Evolutionary conservation across 2,113 vertebrate species (phyloP), one percentile per base, ranked within the genome.

Genomic region (Aix galericulata): DNA sequence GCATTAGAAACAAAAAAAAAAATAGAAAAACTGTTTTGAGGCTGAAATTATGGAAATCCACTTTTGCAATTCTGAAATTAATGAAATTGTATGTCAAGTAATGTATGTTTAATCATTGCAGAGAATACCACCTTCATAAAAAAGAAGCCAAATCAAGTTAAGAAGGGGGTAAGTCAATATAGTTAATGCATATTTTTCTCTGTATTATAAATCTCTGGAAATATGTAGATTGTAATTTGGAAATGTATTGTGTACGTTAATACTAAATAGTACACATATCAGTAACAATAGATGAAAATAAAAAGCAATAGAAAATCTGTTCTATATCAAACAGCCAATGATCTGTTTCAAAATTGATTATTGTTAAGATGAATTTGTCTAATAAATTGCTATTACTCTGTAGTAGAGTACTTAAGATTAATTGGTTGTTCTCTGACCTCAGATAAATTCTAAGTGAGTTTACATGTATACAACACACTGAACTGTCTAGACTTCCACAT

Each of bases 51-150:
- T 4, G 7, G 53, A 67, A 76, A 55, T 68, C 11, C n/a, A 26
- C 29, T 83, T 93, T 38, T 92, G n/a, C 78, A 38, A 55, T 87
- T 85, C n/a, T 84, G 62, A 10, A 67, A 68, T 77, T 44, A 82
- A 52, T 89, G 34, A 80, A 83, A 44, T 23, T 56, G 2, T 76
- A 3, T 94, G 32, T 79, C 14, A 63, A 82, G 34, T 82, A 55
- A 32, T 63, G n/a, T 71, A n/a, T 69, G 9, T 91, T 92, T 97
- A 50, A 86, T 91, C 84, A 72, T 97, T 95, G 52, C 97, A 98
- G 98, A 98, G 17, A 84, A 89, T 63, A 95, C 97, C 34, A 98
- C 97, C 32, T 94, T 98, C 60, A 98, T 98, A 75, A 98, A 98
- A 91, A 98, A 98, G 98, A 98, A 98, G 63, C 97, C 97, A 46